Evolutionary conservation across 1,140 invertebrate genomes (phyloP), one percentile per base, ranked within the genome.

Genomic region (Alviniconcha marisindica): DNA sequence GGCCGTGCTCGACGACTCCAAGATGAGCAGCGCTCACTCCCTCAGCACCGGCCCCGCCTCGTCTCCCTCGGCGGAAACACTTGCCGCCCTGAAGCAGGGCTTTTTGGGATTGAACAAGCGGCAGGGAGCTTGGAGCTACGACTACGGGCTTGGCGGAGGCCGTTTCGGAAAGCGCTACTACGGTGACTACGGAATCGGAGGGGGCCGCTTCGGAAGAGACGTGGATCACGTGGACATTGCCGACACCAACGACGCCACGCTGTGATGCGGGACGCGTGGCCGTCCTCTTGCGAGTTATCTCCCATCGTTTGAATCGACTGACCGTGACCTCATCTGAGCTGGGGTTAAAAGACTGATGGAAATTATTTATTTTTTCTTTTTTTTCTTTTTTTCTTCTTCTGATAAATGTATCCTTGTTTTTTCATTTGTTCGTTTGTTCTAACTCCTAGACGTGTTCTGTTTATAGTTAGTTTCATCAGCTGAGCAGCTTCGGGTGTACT

Each of bases 101-200:
- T 48, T 77, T 40, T 60, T 84, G 42, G 84, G 77, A 5, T 69
- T 89, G 4, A 86, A 83, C 28, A 91, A 91, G 73, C 84, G 91
- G 10, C 89, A 91, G 81, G 91, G 91, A 15, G 85, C 81, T 0
- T 92, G 91, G 91, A 89, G 88, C 77, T 88, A 88, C 77, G 91
- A 92, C 78, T 92, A 92, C 76, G 91, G 91, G 12, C 86, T 92
- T 0, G 91, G 91, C 24, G 91, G 91, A 2, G 91, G 91, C 0
- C 69, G 91, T n/a, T 92, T 91, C 77, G 91, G 91, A 48, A 92
- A 92, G 85, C 81, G 91, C 33, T 83, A 81, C n/a, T 89, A 84
- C 48, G 87, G 81, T 21, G 89, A 90, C 60, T 91, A 91, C 85
- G 87, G 87, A 33, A 85, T 89, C 24, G 90, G 89, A 12, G 89